Conservation (phyloP, 2,888 invertebrate species). For the Galerucella calmariensis region DNA sequence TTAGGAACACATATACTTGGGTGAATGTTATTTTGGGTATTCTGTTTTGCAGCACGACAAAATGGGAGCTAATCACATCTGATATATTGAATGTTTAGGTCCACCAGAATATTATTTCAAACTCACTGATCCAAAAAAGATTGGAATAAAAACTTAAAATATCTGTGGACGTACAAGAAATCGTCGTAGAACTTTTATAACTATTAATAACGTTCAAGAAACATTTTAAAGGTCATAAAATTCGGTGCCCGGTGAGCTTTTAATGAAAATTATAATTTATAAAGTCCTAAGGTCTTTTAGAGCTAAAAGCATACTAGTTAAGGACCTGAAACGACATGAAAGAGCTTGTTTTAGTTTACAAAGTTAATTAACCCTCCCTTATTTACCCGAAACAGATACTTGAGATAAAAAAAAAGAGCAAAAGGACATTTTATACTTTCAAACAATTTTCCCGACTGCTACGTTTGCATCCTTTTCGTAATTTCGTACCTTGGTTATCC, state of each 20-base stretch:
- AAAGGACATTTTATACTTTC: slow-evolving; percentile 1
- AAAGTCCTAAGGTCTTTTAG: slow-evolving; percentile 4
- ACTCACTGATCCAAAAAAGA: too few relatives aligned
- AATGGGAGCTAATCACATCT: too few relatives aligned
- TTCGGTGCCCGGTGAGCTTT: neutral
- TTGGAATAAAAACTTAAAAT: too few relatives aligned
- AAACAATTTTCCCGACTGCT: neutral
- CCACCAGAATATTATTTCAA: too few relatives aligned
- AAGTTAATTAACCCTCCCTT: slow-evolving; percentile 9
- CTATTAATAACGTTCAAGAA: neutral
- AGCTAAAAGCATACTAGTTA: neutral
- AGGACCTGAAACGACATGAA: slow-evolving; percentile 4
- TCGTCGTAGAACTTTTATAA: too few relatives aligned
- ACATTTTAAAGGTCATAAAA: neutral
- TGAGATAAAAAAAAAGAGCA: neutral
- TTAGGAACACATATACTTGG: too few relatives aligned
- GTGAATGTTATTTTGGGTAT: too few relatives aligned
- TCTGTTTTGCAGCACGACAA: too few relatives aligned
- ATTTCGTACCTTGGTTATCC: neutral
- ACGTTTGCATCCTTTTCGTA: neutral
- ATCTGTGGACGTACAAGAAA: too few relatives aligned
- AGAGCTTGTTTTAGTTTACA: neutral
- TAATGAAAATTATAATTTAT: slow-evolving; percentile 5
- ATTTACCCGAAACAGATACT: neutral
- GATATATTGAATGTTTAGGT: too few relatives aligned